These are phyloP conservation scores for Xanthostigma xanthostigma DNA, from an alignment of 2,888 invertebrate species.

Conservation along the genomic window DNA sequence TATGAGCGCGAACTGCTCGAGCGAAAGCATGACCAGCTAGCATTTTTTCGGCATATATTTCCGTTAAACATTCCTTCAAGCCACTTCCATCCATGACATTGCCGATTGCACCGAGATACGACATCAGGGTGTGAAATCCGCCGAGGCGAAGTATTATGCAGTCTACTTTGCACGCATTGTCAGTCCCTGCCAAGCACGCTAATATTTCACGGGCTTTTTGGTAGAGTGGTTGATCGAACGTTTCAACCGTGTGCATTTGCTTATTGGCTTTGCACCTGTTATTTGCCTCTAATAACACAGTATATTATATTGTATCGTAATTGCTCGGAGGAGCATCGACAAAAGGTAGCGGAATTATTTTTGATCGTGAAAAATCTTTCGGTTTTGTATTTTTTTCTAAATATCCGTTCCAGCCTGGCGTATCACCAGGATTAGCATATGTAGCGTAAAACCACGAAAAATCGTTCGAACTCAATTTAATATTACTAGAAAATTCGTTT, in stretches of 20 bases:
- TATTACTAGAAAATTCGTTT: constrained; percentile 1
- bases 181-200: constrained; percentile 12
- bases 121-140: constrained; percentile 22
- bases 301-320: constrained; percentile 18
- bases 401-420: constrained; percentile 17
- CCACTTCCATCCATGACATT: constrained; percentile 23
- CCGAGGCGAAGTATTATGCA: constrained; percentile 17
- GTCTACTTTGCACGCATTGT: too few species aligned
- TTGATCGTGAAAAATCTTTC: too few species aligned
- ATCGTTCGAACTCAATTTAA: constrained; percentile 15
- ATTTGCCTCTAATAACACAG: constrained; percentile 15
- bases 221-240: constrained; percentile 19
- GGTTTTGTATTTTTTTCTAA: constrained; percentile 13
- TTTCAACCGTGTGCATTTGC: constrained; percentile 9
- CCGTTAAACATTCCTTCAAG: constrained; percentile 16
- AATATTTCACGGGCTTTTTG: constrained; percentile 18
- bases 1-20: constrained; percentile 16
- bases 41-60: constrained; percentile 17
- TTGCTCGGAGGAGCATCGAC: constrained; percentile 18
- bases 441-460: constrained; percentile 16
- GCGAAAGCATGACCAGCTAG: constrained; percentile 19
- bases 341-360: constrained; percentile 18
- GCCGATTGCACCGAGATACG: constrained; percentile 21
- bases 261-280: constrained; percentile 10
- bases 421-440: constrained; percentile 8